These are phyloP conservation scores for Isurus oxyrinchus DNA, from an alignment of 2,113 vertebrate species.

Conservation along the genomic window DNA sequence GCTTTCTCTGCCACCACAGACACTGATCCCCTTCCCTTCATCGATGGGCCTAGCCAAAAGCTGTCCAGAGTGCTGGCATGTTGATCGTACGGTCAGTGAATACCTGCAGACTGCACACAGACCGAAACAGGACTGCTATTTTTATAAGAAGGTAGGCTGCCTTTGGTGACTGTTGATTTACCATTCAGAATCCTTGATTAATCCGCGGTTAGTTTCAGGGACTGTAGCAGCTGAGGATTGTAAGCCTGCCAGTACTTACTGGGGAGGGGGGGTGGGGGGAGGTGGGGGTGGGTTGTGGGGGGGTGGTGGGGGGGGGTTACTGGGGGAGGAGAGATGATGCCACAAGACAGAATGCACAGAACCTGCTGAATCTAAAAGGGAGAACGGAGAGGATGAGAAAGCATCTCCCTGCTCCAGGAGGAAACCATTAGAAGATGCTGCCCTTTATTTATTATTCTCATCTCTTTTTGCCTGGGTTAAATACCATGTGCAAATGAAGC, in stretches of 20 bases:
- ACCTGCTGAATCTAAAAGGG: conserved; percentile 57
- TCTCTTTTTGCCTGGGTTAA: conserved; percentile 55
- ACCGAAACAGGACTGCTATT: conserved; percentile 52
- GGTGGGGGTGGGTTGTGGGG: conserved; percentile 47
- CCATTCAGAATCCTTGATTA: conserved; percentile 63
- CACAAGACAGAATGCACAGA: conserved; percentile 57
- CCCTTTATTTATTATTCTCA: conserved; percentile 48
- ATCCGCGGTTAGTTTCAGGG: conserved; percentile 59
- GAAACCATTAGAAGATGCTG: conserved; percentile 20
- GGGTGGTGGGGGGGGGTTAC: conserved; percentile 46
- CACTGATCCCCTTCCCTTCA: conserved; percentile 42
- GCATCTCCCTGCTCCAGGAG: conserved; percentile 47
- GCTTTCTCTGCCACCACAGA: conserved; percentile 44
- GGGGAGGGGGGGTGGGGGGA: conserved; percentile 40
- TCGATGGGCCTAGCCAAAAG: conserved; percentile 53
- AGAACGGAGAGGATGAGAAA: conserved; percentile 45
- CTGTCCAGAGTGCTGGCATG: conserved; percentile 69
- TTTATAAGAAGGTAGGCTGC: conserved; percentile 64
- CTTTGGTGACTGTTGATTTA: conserved; percentile 56
- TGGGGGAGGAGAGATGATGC: conserved; percentile 52
- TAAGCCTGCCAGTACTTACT: conserved; percentile 47
- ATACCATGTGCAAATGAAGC: conserved; percentile 65
- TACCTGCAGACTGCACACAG: conserved; percentile 52
- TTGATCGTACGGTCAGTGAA: conserved; percentile 51
- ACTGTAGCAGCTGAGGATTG: conserved; percentile 59